Conservation (phyloP, 2,113 vertebrate species). For the Otocyon megalotis region DNA sequence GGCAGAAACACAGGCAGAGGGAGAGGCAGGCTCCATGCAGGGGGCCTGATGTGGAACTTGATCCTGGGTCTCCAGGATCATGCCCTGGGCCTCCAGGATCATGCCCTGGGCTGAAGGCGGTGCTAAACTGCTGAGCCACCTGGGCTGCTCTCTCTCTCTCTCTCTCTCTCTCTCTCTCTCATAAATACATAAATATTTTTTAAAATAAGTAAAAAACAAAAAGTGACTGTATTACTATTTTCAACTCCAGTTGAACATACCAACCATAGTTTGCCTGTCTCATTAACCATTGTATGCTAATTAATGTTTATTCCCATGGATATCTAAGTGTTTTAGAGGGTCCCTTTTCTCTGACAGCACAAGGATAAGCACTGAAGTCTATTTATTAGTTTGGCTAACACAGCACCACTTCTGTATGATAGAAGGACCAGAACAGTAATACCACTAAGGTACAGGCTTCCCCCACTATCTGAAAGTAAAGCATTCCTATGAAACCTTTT, state of each 20-base stretch:
- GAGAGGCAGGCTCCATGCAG: too few relatives aligned
- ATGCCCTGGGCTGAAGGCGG: too few relatives aligned
- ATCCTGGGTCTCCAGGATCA: too few relatives aligned
- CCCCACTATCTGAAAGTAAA: background rate
- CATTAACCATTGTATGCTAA: background rate
- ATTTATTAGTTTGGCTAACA: background rate
- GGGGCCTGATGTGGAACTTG: too few relatives aligned
- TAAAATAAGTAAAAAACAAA: background rate
- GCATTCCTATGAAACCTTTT: background rate
- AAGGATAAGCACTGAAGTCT: background rate
- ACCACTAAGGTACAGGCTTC: background rate
- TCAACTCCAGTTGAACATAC: background rate
- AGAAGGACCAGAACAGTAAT: background rate
- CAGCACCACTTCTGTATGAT: background rate
- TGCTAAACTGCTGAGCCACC: too few relatives aligned
- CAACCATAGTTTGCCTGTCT: background rate
- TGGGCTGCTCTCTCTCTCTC: too few relatives aligned
- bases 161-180: background rate
- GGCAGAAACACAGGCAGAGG: too few relatives aligned
- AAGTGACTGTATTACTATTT: background rate
- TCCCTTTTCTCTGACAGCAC: constrained; percentile 1
- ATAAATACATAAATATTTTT: background rate
- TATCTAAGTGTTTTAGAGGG: background rate
- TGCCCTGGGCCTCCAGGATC: too few relatives aligned
- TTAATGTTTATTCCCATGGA: background rate